phyloP scores from a whole-genome alignment of 2,113 vertebrate genomes.

The Kryptolebias marmoratus region DNA sequence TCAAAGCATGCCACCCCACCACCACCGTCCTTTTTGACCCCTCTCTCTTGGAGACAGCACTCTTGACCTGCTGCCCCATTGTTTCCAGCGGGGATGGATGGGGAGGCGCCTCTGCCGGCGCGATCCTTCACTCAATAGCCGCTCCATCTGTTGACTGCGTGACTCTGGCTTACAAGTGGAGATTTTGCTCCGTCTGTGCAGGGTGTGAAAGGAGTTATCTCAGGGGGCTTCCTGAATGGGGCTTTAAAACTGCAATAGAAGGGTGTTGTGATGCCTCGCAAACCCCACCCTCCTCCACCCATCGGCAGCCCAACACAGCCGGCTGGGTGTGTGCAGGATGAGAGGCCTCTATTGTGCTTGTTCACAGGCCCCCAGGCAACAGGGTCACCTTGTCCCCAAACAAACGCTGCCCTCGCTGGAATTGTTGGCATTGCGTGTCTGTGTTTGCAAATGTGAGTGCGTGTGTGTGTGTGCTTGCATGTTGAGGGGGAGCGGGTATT shows the following conservation, averaged over 20 bases:
- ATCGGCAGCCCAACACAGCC: constrained; percentile 65
- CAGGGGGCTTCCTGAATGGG: constrained; percentile 76
- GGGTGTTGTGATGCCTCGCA: constrained; percentile 64
- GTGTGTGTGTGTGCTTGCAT: constrained; percentile 34
- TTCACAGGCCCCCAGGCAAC: constrained; percentile 82
- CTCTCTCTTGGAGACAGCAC: constrained; percentile 71
- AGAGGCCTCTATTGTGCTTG: constrained; percentile 81
- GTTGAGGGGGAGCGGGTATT: constrained; percentile 54
- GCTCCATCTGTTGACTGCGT: constrained; percentile 83
- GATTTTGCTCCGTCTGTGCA: constrained; percentile 74
- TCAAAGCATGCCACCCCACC: constrained; percentile 45
- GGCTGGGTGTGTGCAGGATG: constrained; percentile 77
- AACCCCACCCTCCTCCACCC: constrained; percentile 55
- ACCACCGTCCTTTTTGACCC: constrained; percentile 55
- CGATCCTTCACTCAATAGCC: constrained; percentile 79
- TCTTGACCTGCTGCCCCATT: constrained; percentile 82
- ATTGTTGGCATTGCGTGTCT: constrained; percentile 70
- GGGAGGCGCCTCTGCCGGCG: constrained; percentile 68
- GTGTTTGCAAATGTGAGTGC: constrained; percentile 39
- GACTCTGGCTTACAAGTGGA: constrained; percentile 73
- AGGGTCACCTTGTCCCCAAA: constrained; percentile 83
- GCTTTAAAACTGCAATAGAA: constrained; percentile 63
- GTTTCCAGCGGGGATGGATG: constrained; percentile 78
- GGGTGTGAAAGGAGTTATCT: constrained; percentile 73
- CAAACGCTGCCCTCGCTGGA: constrained; percentile 78